phyloP scores from a whole-genome alignment of 2,888 invertebrate species.

The Oscheius sp. region DNA sequence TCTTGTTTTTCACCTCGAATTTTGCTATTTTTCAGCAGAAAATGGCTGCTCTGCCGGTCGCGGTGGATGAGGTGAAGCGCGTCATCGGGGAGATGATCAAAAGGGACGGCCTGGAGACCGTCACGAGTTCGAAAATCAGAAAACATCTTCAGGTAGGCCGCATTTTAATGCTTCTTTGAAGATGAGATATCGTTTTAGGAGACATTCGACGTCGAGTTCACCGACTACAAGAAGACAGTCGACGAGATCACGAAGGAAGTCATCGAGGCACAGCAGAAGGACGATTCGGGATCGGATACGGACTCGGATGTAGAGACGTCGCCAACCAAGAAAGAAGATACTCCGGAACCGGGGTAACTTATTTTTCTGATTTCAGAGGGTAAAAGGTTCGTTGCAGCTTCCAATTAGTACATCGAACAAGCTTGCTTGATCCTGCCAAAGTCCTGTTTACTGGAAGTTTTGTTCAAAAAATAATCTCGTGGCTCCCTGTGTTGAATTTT shows the following conservation, averaged over 20 bases:
- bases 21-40: not conserved
- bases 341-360: conserved; percentile 1
- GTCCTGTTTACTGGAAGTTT: too few species aligned
- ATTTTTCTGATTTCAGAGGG: not conserved
- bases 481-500: too few species aligned
- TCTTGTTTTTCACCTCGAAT: too few species aligned
- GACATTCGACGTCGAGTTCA: conserved; percentile 23
- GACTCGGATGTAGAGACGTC: conserved; percentile 14
- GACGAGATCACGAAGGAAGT: conserved; percentile 27
- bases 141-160: conserved; percentile 21
- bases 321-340: not conserved
- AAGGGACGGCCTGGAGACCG: conserved; percentile 24
- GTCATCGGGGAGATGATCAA: conserved; percentile 22
- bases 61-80: conserved; percentile 9
- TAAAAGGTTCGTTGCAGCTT: too few species aligned
- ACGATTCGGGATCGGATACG: not conserved
- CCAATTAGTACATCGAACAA: too few species aligned
- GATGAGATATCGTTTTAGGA: conserved; percentile 1
- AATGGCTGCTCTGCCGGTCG: conserved; percentile 24
- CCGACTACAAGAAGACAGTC: conserved; percentile 19
- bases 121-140: conserved; percentile 29
- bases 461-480: too few species aligned
- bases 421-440: too few species aligned
- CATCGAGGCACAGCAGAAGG: conserved; percentile 28
- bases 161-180: not conserved